These are phyloP conservation scores for Hanleya hanleyi DNA, from an alignment of 2,888 invertebrate genomes.

Conservation along the genomic window DNA sequence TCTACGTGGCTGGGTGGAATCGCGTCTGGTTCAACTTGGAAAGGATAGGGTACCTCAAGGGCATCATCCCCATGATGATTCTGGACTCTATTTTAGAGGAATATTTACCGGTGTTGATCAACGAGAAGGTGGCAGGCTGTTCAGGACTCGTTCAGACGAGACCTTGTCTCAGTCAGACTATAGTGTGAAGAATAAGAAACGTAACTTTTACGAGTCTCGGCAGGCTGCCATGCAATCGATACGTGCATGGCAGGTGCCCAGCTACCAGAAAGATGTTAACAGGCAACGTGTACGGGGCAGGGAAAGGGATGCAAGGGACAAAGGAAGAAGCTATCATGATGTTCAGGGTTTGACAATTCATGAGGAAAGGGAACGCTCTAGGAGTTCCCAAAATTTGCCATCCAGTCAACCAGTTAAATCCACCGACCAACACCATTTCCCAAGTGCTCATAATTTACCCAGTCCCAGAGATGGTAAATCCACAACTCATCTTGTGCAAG, in stretches of 20 bases:
- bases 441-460: neutral
- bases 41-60: slow-evolving; percentile 33
- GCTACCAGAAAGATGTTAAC: slow-evolving; percentile 40
- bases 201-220: slow-evolving; percentile 61
- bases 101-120: slow-evolving; percentile 57
- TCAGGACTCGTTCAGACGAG: slow-evolving; percentile 70
- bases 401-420: neutral
- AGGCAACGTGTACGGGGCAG: neutral
- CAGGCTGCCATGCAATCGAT: slow-evolving; percentile 66
- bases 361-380: neutral
- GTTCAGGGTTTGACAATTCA: neutral
- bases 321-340: no score
- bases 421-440: neutral
- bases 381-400: neutral
- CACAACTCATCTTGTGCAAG: slow-evolving; percentile 14
- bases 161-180: slow-evolving; percentile 76
- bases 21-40: slow-evolving; percentile 56
- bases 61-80: slow-evolving; percentile 65
- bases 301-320: neutral
- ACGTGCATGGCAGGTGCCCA: slow-evolving; percentile 61
- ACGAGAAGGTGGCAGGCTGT: slow-evolving; percentile 59
- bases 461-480: slow-evolving; percentile 20
- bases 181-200: slow-evolving; percentile 80
- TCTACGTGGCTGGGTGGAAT: slow-evolving; percentile 66
- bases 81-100: slow-evolving; percentile 52